Percentiles rank a stretch among this genome's conserved stretches.
These are phyloP conservation scores for Macropodus opercularis DNA, from an alignment of 2,797 vertebrate genomes.

Conservation along the genomic window DNA sequence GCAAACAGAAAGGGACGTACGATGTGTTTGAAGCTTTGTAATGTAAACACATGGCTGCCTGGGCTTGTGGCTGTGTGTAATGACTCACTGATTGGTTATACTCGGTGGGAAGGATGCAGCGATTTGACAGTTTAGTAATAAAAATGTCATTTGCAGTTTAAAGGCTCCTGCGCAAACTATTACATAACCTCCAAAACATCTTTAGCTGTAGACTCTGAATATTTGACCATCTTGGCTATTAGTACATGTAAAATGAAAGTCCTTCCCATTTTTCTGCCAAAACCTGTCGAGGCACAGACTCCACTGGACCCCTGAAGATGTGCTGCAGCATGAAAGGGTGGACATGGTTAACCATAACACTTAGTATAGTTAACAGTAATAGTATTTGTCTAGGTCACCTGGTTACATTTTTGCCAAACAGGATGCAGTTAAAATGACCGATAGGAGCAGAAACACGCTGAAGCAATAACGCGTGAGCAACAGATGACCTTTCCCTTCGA, in stretches of 20 bases:
- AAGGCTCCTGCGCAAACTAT: not conserved
- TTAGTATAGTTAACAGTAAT: no score
- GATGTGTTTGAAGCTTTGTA: not conserved
- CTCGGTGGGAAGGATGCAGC: not conserved
- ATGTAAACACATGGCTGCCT: not conserved
- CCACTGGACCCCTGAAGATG: no score
- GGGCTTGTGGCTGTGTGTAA: not conserved
- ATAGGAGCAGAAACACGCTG: not conserved
- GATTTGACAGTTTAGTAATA: not conserved
- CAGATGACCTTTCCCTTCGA: constrained; percentile 15
- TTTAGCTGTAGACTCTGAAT: no score
- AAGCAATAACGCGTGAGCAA: not conserved
- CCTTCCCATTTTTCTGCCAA: no score
- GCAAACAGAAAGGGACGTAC: not conserved
- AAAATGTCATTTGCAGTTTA: not conserved
- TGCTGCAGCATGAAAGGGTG: no score
- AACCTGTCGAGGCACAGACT: no score
- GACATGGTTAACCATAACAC: no score
- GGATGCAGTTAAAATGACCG: constrained; percentile 1
- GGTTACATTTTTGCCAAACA: no score
- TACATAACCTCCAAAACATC: not conserved
- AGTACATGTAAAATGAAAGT: not conserved
- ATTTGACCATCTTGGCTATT: no score
- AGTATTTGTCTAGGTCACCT: no score
- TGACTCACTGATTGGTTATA: constrained; percentile 7